These are phyloP conservation scores for Eubasilissa splendida DNA, from an alignment of 2,888 invertebrate genomes.

Conservation along the genomic window DNA sequence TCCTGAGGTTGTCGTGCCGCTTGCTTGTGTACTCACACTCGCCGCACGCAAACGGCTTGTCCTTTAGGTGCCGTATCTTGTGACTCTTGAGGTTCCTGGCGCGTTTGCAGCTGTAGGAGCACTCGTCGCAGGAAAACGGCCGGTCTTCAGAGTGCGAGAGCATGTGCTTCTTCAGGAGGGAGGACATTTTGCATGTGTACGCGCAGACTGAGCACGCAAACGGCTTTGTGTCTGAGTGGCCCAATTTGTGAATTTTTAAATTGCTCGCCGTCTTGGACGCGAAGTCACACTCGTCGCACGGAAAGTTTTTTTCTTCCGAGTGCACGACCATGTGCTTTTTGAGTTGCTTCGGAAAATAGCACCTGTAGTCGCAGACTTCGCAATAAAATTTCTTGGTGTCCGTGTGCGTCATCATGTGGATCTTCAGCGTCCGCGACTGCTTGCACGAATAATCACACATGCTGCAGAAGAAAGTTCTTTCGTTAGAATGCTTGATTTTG, in stretches of 20 bases:
- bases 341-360: conserved; percentile 13
- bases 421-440: conserved; percentile 20
- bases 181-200: not conserved
- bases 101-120: conserved; percentile 1
- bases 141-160: conserved; percentile 14
- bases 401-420: conserved; percentile 8
- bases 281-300: conserved; percentile 9
- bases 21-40: conserved; percentile 27
- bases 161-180: conserved; percentile 26
- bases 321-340: conserved; percentile 13
- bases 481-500: conserved; percentile 4
- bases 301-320: not conserved
- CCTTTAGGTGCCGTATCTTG: conserved; percentile 9
- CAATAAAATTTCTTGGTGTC: not conserved
- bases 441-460: conserved; percentile 15
- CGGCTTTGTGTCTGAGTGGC: conserved; percentile 10
- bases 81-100: conserved; percentile 15
- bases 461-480: not conserved
- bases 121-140: conserved; percentile 9
- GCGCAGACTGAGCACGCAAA: conserved; percentile 1
- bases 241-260: conserved; percentile 21
- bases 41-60: conserved; percentile 7
- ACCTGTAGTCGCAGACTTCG: conserved; percentile 1
- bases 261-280: conserved; percentile 10
- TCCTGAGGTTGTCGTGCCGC: not conserved